Evolutionary conservation across 2,888 invertebrate species (phyloP), one percentile per base, ranked within the genome.

Genomic region (Clivina fossor): DNA sequence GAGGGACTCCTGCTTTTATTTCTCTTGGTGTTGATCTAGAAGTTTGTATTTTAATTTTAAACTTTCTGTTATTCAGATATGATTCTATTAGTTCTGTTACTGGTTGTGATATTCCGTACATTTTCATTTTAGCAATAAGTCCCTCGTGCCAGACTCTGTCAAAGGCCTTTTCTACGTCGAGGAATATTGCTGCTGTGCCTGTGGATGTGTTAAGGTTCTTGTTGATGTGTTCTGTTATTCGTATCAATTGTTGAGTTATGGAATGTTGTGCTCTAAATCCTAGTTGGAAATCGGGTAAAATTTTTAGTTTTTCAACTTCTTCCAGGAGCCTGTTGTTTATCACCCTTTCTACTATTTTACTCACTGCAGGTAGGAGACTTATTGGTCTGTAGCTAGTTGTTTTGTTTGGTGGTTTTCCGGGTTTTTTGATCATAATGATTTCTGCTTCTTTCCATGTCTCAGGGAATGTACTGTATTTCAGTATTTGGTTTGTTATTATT

Each of bases 241-340:
- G 37, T 1, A 56, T 40, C 4, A 66, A 54, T 46, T 65, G 66
- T 30, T 64, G 62, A 2, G 55, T 58, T 1, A 67, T 66, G 2
- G 61, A 63, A 46, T 64, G 66, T 11, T 57, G 53, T 28, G 35
- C 40, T 18, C 65, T 30, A 54, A 67, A 67, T 8, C 65, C 64
- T 48, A 62, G 64, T 59, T 67, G 66, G 11, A 63, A 46, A 4
- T 44, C n/a, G 18, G 56, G 59, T 22, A 62, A 32, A 2, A 58
- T 43, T 18, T 61, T 32, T 9, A 58, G 50, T 28, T 37, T 56
- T n/a, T 56, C 55, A 3, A 60, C 37, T 16, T 35, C 32, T 2
- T 26, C 5, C 11, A 47, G 33, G 11, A 65, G 26, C 32, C 58
- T 37, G 3, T 38, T 38, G 9, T 56, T 16, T 18, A 61, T 37